Conservation (phyloP, 2,888 invertebrate genomes). For the Agrotis segetum region DNA sequence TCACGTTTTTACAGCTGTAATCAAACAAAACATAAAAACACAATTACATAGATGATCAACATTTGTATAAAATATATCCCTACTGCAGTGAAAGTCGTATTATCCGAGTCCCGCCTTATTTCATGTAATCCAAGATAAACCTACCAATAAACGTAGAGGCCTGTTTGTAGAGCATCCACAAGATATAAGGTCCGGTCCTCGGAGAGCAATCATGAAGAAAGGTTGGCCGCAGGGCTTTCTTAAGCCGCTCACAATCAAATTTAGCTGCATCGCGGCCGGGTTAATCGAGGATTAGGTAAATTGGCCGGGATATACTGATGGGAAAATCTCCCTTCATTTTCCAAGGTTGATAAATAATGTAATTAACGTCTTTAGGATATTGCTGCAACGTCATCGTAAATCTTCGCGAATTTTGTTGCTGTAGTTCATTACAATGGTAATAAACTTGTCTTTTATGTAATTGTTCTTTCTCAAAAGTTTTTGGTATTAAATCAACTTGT, state of each 20-base stretch:
- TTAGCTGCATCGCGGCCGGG: conserved; percentile 76
- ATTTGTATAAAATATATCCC: conserved; percentile 27
- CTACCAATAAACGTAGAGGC: conserved; percentile 58
- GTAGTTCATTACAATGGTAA: neutral
- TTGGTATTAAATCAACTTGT: neutral
- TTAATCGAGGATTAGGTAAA: conserved; percentile 78
- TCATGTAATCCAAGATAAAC: conserved; percentile 63
- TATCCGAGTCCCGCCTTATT: conserved; percentile 53
- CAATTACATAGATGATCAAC: conserved; percentile 30
- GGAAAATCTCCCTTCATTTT: conserved; percentile 67
- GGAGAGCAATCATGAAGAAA: conserved; percentile 76
- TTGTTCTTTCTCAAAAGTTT: neutral
- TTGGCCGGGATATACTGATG: conserved; percentile 73
- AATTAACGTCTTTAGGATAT: conserved; percentile 47
- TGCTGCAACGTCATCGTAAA: conserved; percentile 4
- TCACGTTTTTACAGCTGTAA: conserved; percentile 9
- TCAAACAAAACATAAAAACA: conserved; percentile 23
- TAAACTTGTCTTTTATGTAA: neutral
- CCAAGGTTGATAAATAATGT: conserved; percentile 63
- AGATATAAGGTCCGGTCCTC: conserved; percentile 67
- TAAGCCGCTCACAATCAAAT: conserved; percentile 79
- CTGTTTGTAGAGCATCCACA: conserved; percentile 52
- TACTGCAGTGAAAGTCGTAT: conserved; percentile 44
- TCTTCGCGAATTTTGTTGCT: conserved; percentile 13
- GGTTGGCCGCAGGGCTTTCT: conserved; percentile 75